phyloP scores from a whole-genome alignment of 1,140 invertebrate species.

The Drosophila grimshawi region DNA sequence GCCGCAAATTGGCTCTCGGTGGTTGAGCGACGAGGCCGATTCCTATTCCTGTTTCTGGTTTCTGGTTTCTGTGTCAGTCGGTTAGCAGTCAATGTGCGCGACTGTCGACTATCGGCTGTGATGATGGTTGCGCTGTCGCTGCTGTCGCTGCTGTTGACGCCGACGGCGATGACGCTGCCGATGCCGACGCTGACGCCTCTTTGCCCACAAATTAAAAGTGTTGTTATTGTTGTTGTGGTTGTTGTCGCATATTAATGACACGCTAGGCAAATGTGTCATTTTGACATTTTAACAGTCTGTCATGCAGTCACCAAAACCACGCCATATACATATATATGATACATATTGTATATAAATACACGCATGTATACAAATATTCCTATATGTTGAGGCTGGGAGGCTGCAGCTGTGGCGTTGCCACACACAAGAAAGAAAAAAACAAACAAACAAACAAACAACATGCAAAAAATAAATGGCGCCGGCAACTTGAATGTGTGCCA shows the following conservation, averaged over 20 bases:
- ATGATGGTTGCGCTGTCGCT: neutral
- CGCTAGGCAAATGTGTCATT: constrained; percentile 83
- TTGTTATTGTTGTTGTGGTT: constrained; percentile 7
- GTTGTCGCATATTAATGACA: constrained; percentile 81
- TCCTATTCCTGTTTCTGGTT: constrained; percentile 40
- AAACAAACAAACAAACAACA: constrained; percentile 1
- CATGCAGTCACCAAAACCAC: constrained; percentile 79
- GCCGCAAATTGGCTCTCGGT: constrained; percentile 38
- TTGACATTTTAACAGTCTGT: constrained; percentile 83
- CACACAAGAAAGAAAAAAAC: neutral
- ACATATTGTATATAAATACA: constrained; percentile 23
- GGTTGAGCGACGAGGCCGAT: constrained; percentile 2
- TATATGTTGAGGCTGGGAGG: constrained; percentile 53
- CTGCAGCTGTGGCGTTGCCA: constrained; percentile 57
- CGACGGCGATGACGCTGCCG: constrained; percentile 5
- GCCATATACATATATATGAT: constrained; percentile 62
- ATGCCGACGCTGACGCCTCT: neutral
- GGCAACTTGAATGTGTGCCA: constrained; percentile 74
- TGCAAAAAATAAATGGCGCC: constrained; percentile 41
- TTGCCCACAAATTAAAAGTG: constrained; percentile 64
- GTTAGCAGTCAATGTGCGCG: constrained; percentile 73
- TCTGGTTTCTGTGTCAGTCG: constrained; percentile 77
- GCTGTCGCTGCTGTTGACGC: constrained; percentile 33
- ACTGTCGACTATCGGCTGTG: constrained; percentile 32
- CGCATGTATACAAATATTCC: constrained; percentile 8